These are phyloP conservation scores for Acanthoscelides obtectus DNA, from an alignment of 2,888 invertebrate genomes.

Conservation along the genomic window DNA sequence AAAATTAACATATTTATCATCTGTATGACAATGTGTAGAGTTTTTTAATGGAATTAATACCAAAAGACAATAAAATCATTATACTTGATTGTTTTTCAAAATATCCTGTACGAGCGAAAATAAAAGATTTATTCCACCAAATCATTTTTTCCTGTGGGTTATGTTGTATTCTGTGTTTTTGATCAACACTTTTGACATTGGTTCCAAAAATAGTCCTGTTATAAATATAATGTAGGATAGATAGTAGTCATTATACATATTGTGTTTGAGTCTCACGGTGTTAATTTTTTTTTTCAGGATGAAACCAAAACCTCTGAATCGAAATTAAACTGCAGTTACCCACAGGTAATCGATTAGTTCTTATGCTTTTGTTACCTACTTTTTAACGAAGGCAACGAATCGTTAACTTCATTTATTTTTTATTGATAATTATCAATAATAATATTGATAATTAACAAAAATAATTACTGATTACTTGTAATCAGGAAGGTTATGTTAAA, in stretches of 20 bases:
- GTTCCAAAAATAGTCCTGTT: not conserved
- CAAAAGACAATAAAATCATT: too few relatives aligned
- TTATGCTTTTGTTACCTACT: not conserved
- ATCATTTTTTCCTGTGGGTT: too few relatives aligned
- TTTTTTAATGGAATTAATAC: too few relatives aligned
- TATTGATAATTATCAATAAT: not conserved
- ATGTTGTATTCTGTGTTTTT: too few relatives aligned
- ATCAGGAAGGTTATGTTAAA: too few relatives aligned
- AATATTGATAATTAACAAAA: too few relatives aligned
- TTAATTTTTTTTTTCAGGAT: constrained; percentile 15
- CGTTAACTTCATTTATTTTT: not conserved
- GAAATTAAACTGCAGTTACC: constrained; percentile 10
- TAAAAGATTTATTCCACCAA: too few relatives aligned
- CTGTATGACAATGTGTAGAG: too few relatives aligned
- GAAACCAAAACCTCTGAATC: constrained; percentile 8
- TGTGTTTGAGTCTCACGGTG: not conserved
- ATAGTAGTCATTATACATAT: not conserved
- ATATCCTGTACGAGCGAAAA: too few relatives aligned
- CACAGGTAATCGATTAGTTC: constrained; percentile 11
- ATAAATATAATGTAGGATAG: not conserved
- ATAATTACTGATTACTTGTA: not conserved
- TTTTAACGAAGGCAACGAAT: not conserved
- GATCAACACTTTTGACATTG: not conserved
- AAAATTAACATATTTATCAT: too few relatives aligned
- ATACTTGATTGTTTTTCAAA: too few relatives aligned